Percentiles rank a stretch among this genome's conserved stretches.
phyloP scores from a whole-genome alignment of 2,113 vertebrate species.

The Myiozetetes cayanensis region DNA sequence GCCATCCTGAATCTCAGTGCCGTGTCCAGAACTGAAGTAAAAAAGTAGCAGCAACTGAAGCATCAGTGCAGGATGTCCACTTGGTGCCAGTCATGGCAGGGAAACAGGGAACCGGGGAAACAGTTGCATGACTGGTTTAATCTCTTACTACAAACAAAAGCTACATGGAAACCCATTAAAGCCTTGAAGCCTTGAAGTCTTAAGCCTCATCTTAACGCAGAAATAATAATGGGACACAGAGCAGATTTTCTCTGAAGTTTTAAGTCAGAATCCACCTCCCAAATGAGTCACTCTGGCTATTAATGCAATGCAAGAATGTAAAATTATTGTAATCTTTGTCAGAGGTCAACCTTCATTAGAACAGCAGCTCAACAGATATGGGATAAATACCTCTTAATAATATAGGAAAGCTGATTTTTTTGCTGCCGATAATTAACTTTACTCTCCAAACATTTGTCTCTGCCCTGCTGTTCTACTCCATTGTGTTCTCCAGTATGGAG shows the following conservation, averaged over 20 bases:
- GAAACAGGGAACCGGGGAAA: neutral
- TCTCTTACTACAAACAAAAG: neutral
- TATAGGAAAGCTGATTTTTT: neutral
- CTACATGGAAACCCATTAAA: neutral
- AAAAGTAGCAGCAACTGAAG: neutral
- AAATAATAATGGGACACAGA: neutral
- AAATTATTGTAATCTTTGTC: slow-evolving; percentile 38
- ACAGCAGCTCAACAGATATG: slow-evolving; percentile 6
- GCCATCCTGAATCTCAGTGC: neutral
- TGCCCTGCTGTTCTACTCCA: neutral
- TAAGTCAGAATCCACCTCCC: neutral
- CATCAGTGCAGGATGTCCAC: rapidly evolving
- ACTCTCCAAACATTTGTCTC: neutral
- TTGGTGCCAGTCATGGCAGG: neutral
- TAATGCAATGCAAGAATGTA: neutral
- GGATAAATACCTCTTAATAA: slow-evolving; percentile 20
- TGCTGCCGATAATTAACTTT: neutral
- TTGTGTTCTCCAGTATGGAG: neutral
- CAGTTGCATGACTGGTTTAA: neutral
- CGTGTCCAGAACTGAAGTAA: neutral
- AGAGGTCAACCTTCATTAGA: slow-evolving; percentile 30
- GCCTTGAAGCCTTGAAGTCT: neutral
- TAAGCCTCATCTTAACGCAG: neutral
- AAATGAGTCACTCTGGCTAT: neutral
- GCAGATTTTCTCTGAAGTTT: neutral